Base-by-base conservation (phyloP, 2,888 invertebrate species). In the Norana najaformis region DNA sequence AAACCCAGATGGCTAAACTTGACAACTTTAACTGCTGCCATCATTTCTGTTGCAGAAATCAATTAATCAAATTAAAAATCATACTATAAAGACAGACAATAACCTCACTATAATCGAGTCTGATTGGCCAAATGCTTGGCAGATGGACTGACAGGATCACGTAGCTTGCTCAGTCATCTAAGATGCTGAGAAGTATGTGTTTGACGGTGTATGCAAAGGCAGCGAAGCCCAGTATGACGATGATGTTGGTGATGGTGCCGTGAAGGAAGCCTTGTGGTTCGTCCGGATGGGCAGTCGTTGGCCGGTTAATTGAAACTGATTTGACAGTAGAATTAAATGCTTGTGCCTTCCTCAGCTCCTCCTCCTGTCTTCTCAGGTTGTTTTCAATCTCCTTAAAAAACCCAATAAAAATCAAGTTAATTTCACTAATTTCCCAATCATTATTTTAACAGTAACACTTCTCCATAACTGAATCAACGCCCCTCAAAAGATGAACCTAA, bases 151-250 rank as follows among this genome's bases (percentile, higher is more conserved):
- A n/a, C 69, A 69, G 69, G 30, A 69, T 30, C 69, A 47, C 47
- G 47, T 6, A n/a, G 30, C 30, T n/a, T 0, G 1, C n/a, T 89
- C 89, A 90, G 90, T 91, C 93, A 90, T 94, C 94, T 37, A 94
- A 93, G 37, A 94, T 92, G 91, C 93, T 94, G 89, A 92, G 92
- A 47, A 94, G 92, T 92, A 98, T 98, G 96, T 97, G 98, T 96
- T 98, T 98, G 91, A 98, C 98, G 94, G 97, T 97, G 94, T 97
- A 97, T 89, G 98, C 98, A 95, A 98, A 98, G 92, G 97, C 97
- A 92, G 97, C 97, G 95, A 98, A 97, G 92, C 98, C 97, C 92
- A 98, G 96, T 91, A 98, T 96, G 93, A 98, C 97, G 95, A 97
- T 96, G 93, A 98, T 96, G 95, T 98, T 98, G 92, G 97, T 97